Conservation (phyloP, 2,888 invertebrate species). For the Hemistola chrysoprasaria region DNA sequence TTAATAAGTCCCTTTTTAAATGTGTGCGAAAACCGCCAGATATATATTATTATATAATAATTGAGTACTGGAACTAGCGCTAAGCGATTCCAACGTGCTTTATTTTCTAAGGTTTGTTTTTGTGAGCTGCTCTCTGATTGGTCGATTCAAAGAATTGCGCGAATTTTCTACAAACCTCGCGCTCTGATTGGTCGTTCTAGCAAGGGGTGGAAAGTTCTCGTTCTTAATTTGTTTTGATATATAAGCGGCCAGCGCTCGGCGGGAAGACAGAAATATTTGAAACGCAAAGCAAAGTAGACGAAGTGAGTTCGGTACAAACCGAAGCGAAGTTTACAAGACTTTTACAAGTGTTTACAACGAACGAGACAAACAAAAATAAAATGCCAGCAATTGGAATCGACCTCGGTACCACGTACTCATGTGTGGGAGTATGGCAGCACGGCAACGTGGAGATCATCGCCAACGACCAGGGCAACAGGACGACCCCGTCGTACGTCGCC, state of each 20-base stretch:
- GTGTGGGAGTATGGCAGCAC: constrained; percentile 81
- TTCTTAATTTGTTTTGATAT: constrained; percentile 49
- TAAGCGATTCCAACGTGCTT: no score
- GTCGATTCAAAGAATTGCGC: constrained; percentile 34
- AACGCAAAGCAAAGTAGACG: constrained; percentile 52
- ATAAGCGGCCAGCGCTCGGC: constrained; percentile 47
- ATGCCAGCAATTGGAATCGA: constrained; percentile 82
- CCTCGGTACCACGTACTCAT: constrained; percentile 81
- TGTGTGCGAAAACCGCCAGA: no score
- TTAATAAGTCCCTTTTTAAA: no score
- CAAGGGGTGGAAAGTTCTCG: constrained; percentile 47
- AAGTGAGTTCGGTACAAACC: constrained; percentile 50
- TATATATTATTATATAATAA: no score
- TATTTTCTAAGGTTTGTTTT: constrained; percentile 30
- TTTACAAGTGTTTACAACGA: constrained; percentile 24
- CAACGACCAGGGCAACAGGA: constrained; percentile 86
- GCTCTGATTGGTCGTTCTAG: constrained; percentile 49
- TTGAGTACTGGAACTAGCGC: no score
- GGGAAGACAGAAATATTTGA: constrained; percentile 60
- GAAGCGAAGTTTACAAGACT: constrained; percentile 36
- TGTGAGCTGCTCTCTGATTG: constrained; percentile 38
- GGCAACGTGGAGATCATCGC: constrained; percentile 89
- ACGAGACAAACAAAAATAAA: no score
- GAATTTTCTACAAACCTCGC: constrained; percentile 40
- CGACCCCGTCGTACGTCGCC: constrained; percentile 88